Evolutionary conservation across 2,113 vertebrate genomes (phyloP), one percentile per base, ranked within the genome.

Genomic region (Todiramphus saurophagus): DNA sequence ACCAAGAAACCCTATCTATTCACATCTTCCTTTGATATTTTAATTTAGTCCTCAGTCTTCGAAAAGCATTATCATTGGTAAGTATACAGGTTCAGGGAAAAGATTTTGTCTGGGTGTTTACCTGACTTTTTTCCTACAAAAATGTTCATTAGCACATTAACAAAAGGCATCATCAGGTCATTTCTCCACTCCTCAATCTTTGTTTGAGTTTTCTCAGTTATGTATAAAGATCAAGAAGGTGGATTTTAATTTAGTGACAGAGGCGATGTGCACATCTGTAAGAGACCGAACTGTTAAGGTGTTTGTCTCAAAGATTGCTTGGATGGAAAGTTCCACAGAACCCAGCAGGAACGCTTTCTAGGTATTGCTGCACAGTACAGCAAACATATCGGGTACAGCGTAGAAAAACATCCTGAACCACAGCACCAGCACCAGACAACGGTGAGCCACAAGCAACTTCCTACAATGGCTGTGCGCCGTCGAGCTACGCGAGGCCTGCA

Each of bases 1-100:
- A 96, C 89, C 87, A 93, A 92, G 81, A 89, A 94, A 30, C 35
- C 9, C 41, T 59, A 83, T 28, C 60, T 95, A 91, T 73, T 59
- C 90, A 91, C 91, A 76, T 87, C 91, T 94, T 94, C 83, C 92
- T 96, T 96, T 95, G 84, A 93, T 95, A 91, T 94, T 91, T 94
- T 94, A 96, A 96, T 96, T 94, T 73, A 76, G 48, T 66, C 75
- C 95, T 95, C 87, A 96, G 86, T 79, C 84, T 96, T 80, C 94
- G 86, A 96, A 94, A 94, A 95, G 58, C 41, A 69, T 93, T 95
- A 84, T 60, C 67, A 70, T 73, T 51, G 31, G 37, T 72, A 91
- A 77, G 68, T 43, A 75, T 30, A 83, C 28, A 86, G 60, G 67
- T 68, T 92, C 31, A 85, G 27, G 90, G 80, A 85, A 87, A 82